Conservation (phyloP, 2,113 vertebrate genomes). For the Eretmodus cyanostictus region DNA sequence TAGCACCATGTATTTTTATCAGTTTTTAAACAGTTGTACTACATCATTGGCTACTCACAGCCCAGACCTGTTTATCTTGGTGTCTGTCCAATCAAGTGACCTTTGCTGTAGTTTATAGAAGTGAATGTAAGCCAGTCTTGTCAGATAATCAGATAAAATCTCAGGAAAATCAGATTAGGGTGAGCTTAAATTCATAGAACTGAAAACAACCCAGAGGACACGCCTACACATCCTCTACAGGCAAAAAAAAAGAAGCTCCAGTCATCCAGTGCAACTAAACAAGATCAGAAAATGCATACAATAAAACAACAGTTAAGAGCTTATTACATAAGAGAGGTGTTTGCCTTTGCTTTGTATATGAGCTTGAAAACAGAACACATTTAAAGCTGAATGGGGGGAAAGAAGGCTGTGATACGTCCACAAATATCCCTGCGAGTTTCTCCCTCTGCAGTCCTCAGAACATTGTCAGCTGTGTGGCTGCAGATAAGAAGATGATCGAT, state of each 20-base stretch:
- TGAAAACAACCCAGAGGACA: neutral
- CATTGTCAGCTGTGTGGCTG: constrained; percentile 4
- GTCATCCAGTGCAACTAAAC: neutral
- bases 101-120: neutral
- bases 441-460: neutral
- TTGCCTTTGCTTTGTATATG: neutral
- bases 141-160: neutral
- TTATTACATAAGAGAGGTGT: neutral
- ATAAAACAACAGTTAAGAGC: neutral
- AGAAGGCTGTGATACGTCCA: neutral
- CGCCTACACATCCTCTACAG: neutral
- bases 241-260: neutral
- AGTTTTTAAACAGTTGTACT: neutral
- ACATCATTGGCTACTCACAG: neutral
- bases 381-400: neutral
- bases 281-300: neutral
- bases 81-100: neutral
- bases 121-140: neutral
- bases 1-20: neutral
- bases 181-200: neutral
- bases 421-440: neutral
- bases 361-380: neutral
- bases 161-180: neutral
- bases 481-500: constrained; percentile 59
- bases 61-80: neutral